These are phyloP conservation scores for Achatina immaculata DNA, from an alignment of 1,140 invertebrate genomes.

Conservation along the genomic window DNA sequence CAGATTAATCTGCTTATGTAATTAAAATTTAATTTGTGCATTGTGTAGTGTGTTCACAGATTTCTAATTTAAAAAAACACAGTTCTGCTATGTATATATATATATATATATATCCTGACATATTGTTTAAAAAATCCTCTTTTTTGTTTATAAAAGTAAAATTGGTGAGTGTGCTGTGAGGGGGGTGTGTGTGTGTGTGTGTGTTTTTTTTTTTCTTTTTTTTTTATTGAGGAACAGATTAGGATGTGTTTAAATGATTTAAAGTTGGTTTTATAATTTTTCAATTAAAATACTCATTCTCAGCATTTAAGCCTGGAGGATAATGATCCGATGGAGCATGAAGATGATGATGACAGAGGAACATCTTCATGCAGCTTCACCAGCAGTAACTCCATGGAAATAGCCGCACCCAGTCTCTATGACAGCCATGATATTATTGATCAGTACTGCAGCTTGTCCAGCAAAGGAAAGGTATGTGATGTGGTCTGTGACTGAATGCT, in stretches of 20 bases:
- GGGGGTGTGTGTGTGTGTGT: too few species aligned
- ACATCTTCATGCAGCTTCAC: not conserved
- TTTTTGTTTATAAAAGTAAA: too few species aligned
- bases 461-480: constrained; percentile 6
- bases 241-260: not conserved
- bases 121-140: too few species aligned
- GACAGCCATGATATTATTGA: constrained; percentile 33
- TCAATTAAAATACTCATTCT: not conserved
- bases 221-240: too few species aligned
- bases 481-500: not conserved
- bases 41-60: too few species aligned
- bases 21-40: too few species aligned
- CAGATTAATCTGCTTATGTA: too few species aligned
- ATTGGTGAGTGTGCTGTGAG: too few species aligned
- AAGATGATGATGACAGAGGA: constrained; percentile 16
- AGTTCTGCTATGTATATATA: too few species aligned
- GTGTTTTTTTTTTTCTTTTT: too few species aligned
- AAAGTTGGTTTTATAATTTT: not conserved
- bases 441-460: constrained; percentile 2
- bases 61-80: too few species aligned
- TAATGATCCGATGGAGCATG: constrained; percentile 31
- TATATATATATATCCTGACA: too few species aligned
- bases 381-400: constrained; percentile 22
- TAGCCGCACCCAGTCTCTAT: constrained; percentile 29
- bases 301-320: constrained; percentile 33